phyloP scores from a whole-genome alignment of 2,113 vertebrate species.

The Sitta europaea region DNA sequence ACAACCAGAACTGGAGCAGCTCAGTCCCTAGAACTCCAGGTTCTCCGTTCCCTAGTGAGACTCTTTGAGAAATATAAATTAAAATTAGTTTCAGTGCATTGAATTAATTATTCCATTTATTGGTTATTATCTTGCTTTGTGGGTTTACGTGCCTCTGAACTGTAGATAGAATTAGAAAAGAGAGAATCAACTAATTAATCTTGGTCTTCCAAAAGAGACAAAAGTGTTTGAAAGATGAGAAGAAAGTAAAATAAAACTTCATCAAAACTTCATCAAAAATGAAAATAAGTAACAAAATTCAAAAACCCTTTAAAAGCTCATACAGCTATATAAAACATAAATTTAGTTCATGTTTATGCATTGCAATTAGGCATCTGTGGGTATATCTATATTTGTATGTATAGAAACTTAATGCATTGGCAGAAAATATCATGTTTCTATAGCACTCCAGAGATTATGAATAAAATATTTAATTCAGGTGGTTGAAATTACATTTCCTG shows the following conservation, averaged over 20 bases:
- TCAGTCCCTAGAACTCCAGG: slow-evolving; percentile 36
- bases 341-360: not conserved
- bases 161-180: slow-evolving; percentile 60
- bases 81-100: slow-evolving; percentile 70
- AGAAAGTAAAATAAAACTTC: slow-evolving; percentile 23
- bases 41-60: slow-evolving; percentile 52
- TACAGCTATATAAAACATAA: not conserved
- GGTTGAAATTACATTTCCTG: not conserved
- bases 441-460: not conserved
- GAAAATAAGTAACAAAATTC: not conserved
- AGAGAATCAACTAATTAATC: slow-evolving; percentile 70
- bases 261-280: not conserved
- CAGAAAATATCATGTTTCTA: not conserved
- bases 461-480: slow-evolving; percentile 32
- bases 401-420: not conserved
- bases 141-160: slow-evolving; percentile 62
- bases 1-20: slow-evolving; percentile 32
- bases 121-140: slow-evolving; percentile 71
- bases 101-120: slow-evolving; percentile 74
- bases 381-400: not conserved
- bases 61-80: slow-evolving; percentile 64
- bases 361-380: not conserved
- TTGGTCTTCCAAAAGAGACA: slow-evolving; percentile 42
- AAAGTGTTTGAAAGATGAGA: slow-evolving; percentile 16
- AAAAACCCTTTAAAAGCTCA: not conserved